A percentile compares a stretch with the other conserved stretches of the same genome.
Conservation (phyloP, 2,113 vertebrate genomes). For the Neofelis nebulosa region DNA sequence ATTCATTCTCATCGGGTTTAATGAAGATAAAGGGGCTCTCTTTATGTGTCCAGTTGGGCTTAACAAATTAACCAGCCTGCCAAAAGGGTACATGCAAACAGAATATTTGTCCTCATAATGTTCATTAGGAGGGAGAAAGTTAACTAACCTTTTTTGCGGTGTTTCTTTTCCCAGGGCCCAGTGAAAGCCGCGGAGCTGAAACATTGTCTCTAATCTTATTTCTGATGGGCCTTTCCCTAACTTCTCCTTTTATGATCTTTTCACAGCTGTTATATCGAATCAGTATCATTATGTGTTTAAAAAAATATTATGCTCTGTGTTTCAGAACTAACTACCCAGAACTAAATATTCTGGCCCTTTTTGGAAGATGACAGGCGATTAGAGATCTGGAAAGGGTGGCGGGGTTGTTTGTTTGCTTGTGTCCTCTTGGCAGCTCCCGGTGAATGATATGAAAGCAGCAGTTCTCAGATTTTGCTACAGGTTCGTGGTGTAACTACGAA, state of each 20-base stretch:
- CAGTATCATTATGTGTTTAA: slow-evolving; percentile 50
- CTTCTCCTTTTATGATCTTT: slow-evolving; percentile 21
- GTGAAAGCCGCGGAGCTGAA: slow-evolving; percentile 43
- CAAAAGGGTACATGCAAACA: slow-evolving; percentile 65
- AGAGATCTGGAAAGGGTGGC: background rate
- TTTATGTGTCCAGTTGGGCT: slow-evolving; percentile 81
- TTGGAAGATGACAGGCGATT: background rate
- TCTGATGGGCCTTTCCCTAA: background rate
- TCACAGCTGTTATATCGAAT: background rate
- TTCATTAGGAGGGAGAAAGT: slow-evolving; percentile 72
- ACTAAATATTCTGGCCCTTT: slow-evolving; percentile 29
- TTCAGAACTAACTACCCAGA: slow-evolving; percentile 44
- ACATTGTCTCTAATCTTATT: slow-evolving; percentile 45
- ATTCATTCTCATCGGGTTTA: slow-evolving; percentile 81
- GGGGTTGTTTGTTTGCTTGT: background rate
- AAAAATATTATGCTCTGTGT: slow-evolving; percentile 54
- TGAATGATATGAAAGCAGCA: background rate
- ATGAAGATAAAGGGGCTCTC: slow-evolving; percentile 84
- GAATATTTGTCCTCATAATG: slow-evolving; percentile 81
- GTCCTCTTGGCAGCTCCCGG: background rate
- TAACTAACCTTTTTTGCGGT: slow-evolving; percentile 74
- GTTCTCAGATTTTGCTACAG: background rate
- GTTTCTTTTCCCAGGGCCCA: slow-evolving; percentile 52
- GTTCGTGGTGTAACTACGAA: background rate
- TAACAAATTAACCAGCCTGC: slow-evolving; percentile 82